phyloP scores from a whole-genome alignment of 2,888 invertebrate species.

The Tyria jacobaeae region DNA sequence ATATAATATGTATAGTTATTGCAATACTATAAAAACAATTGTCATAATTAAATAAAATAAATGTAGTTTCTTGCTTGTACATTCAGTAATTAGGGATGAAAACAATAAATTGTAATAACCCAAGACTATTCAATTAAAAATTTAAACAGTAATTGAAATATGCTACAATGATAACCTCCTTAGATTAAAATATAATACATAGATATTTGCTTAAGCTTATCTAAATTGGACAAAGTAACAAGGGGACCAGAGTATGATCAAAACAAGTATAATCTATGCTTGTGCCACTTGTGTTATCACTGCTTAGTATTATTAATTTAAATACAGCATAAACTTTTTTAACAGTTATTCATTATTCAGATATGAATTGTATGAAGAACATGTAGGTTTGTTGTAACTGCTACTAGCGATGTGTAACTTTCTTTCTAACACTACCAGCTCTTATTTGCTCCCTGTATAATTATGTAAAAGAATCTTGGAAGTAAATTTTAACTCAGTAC shows the following conservation, averaged over 20 bases:
- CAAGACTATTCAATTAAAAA: neutral
- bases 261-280: conserved; percentile 8
- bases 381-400: too few relatives aligned
- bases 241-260: neutral
- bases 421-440: too few relatives aligned
- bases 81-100: too few relatives aligned
- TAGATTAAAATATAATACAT: neutral
- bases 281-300: neutral
- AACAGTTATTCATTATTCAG: neutral
- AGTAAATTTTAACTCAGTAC: too few relatives aligned
- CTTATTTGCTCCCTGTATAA: too few relatives aligned
- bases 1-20: too few relatives aligned
- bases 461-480: too few relatives aligned
- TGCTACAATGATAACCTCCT: neutral
- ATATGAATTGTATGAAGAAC: too few relatives aligned
- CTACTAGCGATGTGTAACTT: too few relatives aligned
- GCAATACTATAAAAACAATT: too few relatives aligned
- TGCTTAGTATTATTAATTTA: neutral
- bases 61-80: too few relatives aligned
- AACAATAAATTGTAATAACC: neutral
- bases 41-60: too few relatives aligned
- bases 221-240: neutral
- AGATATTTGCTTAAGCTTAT: neutral
- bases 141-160: neutral
- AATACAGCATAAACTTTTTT: neutral